Evolutionary conservation across 2,888 invertebrate genomes (phyloP).

Genomic region (Halictus quadricinctus): DNA sequence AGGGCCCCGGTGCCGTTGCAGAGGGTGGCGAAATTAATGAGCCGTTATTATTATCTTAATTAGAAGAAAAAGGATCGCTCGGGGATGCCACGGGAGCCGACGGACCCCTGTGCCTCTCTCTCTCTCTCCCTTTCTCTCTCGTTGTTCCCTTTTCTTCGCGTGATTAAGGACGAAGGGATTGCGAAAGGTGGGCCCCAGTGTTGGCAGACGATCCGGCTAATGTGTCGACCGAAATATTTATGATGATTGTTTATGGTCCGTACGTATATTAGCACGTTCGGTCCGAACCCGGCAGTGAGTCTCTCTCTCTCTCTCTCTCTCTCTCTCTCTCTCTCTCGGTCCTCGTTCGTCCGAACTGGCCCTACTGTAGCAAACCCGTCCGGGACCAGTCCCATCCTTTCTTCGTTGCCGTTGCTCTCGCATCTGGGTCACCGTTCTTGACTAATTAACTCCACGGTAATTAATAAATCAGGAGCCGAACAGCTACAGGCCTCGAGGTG

Average conservation of each 20-base stretch:
- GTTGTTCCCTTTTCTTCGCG: conserved; percentile 46
- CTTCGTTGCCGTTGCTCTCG: conserved; percentile 21
- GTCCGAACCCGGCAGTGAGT: conserved; percentile 57
- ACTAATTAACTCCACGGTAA: conserved; percentile 65
- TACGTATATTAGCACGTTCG: conserved; percentile 80
- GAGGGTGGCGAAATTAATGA: conserved; percentile 60
- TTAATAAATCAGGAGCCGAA: conserved; percentile 62
- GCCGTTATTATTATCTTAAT: conserved; percentile 66
- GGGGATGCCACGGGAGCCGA: conserved; percentile 44
- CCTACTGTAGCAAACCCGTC: conserved; percentile 44
- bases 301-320: conserved; percentile 19
- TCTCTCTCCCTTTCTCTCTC: background rate
- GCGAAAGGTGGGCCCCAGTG: conserved; percentile 70
- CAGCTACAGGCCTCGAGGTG: conserved; percentile 5
- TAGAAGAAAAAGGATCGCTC: conserved; percentile 58
- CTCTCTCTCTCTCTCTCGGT: conserved; percentile 19
- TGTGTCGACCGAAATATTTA: conserved; percentile 81
- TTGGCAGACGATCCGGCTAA: conserved; percentile 79
- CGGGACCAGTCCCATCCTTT: conserved; percentile 34
- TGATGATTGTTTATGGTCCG: conserved; percentile 82
- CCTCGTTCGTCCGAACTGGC: conserved; percentile 51
- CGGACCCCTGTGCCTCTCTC: conserved; percentile 14
- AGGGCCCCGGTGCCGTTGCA: conserved; percentile 2
- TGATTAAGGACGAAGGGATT: conserved; percentile 69
- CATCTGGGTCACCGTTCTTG: conserved; percentile 35